Evolutionary conservation across 2,113 vertebrate genomes (phyloP).

Genomic region (Abramis brama): DNA sequence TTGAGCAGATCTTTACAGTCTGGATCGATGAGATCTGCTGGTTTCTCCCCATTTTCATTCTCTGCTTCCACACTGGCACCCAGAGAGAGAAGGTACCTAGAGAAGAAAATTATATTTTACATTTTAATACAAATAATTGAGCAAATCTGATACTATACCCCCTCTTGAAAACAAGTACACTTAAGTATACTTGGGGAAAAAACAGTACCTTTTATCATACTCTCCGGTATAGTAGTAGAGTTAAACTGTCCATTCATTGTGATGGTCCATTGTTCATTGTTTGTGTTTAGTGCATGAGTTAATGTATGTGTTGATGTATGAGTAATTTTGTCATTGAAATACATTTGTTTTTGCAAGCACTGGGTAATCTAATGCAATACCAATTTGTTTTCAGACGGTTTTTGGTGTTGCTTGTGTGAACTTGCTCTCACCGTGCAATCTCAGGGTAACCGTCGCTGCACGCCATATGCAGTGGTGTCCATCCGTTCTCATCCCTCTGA

Average conservation of each 20-base stretch:
- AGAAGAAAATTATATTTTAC: constrained; percentile 1
- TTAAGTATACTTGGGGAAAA: background rate
- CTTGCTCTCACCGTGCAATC: constrained; percentile 83
- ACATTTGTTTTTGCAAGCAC: background rate
- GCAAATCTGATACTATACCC: background rate
- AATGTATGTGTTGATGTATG: no score
- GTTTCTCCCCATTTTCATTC: constrained; percentile 86
- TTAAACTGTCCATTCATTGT: background rate
- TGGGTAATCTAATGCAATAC: background rate
- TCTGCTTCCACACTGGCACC: constrained; percentile 84
- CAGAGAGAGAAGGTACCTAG: constrained; percentile 86
- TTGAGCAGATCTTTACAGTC: constrained; percentile 84
- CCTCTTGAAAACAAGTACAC: background rate
- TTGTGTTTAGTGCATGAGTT: no score
- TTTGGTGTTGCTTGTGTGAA: background rate
- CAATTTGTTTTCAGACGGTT: background rate
- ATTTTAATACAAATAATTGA: background rate
- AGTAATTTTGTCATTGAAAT: background rate
- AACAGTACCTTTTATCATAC: background rate
- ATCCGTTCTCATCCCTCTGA: constrained; percentile 88
- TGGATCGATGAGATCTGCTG: constrained; percentile 88
- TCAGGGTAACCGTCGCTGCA: constrained; percentile 89
- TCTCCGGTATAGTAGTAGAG: no score
- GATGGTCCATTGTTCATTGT: background rate
- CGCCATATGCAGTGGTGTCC: constrained; percentile 94